phyloP scores from a whole-genome alignment of 1,140 invertebrate species.

The Araneus ventricosus region DNA sequence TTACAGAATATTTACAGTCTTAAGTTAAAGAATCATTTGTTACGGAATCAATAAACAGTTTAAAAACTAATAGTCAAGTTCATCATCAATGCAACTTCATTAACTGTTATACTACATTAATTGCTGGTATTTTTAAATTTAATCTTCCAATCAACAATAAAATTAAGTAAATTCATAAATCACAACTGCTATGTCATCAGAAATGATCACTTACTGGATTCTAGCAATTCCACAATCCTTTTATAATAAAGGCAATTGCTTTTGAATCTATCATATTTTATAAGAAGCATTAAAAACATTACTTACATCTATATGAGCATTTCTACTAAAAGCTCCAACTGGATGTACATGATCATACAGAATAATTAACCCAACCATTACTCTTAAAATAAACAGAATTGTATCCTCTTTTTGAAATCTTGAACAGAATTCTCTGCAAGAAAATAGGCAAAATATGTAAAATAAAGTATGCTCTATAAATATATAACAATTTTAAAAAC shows the following conservation, averaged over 20 bases:
- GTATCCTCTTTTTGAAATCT: conserved; percentile 94
- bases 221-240: no score
- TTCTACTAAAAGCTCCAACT: conserved; percentile 93
- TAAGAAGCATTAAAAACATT: background rate
- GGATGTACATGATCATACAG: conserved; percentile 97
- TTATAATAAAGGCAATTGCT: background rate
- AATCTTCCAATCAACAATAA: no score
- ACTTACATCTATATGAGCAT: conserved; percentile 92
- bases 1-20: no score
- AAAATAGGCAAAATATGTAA: conserved; percentile 55
- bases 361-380: conserved; percentile 97
- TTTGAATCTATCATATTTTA: background rate
- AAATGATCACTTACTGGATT: no score
- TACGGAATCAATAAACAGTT: no score
- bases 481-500: background rate
- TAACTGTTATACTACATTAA: no score
- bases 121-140: no score
- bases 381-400: conserved; percentile 92
- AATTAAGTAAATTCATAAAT: no score
- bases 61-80: no score
- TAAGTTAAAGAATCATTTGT: no score
- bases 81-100: no score
- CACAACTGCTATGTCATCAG: no score
- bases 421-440: conserved; percentile 88
- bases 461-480: background rate